Evolutionary conservation across 2,113 vertebrate genomes (phyloP).

Genomic region (Galemys pyrenaicus): DNA sequence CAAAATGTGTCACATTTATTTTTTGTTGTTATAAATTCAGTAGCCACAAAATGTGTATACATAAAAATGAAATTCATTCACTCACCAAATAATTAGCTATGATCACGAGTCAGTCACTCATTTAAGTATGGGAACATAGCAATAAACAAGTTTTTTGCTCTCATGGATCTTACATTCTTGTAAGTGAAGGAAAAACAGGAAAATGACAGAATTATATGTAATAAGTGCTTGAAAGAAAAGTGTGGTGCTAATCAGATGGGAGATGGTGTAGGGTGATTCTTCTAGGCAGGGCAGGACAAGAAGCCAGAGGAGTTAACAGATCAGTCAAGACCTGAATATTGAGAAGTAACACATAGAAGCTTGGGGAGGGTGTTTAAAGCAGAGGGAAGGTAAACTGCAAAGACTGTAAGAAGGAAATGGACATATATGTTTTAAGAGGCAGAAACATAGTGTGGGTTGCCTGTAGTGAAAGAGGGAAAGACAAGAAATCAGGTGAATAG

Average conservation of each 20-base stretch:
- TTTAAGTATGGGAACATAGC: not conserved
- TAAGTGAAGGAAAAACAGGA: not conserved
- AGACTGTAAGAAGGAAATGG: not conserved
- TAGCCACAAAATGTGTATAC: not conserved
- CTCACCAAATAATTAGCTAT: not conserved
- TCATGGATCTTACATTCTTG: not conserved
- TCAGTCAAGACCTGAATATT: not conserved
- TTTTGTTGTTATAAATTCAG: conserved; percentile 12
- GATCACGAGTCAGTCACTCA: not conserved
- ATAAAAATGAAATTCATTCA: conserved; percentile 32
- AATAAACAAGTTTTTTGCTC: not conserved
- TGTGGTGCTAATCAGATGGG: not conserved
- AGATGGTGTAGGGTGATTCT: not conserved
- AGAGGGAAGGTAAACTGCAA: not conserved
- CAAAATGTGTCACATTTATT: conserved; percentile 5
- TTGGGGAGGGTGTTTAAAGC: not conserved
- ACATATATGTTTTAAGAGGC: not conserved
- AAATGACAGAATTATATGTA: not conserved
- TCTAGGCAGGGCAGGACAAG: not conserved
- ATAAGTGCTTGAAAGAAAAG: conserved; percentile 10
- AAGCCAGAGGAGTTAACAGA: not conserved
- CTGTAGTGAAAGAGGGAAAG: not conserved
- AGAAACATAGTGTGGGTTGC: not conserved
- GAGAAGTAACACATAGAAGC: not conserved
- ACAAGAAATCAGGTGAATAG: not conserved